These are phyloP conservation scores for Ameiurus melas DNA, from an alignment of 2,113 vertebrate species.

Conservation along the genomic window DNA sequence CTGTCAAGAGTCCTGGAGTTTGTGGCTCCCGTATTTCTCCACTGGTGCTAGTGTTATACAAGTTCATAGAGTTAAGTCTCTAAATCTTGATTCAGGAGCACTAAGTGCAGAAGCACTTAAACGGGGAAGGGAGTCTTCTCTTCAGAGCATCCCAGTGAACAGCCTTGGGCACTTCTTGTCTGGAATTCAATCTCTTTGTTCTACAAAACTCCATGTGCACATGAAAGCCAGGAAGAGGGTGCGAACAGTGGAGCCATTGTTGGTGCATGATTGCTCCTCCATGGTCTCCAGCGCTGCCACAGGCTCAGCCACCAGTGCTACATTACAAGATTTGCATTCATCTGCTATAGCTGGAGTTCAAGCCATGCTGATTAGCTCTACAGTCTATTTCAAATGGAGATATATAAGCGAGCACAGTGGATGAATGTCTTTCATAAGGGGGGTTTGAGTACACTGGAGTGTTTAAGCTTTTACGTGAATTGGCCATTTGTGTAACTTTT, in stretches of 20 bases:
- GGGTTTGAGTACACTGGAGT: constrained; percentile 11
- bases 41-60: not conserved
- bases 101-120: not conserved
- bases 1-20: not conserved
- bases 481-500: constrained; percentile 5
- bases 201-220: constrained; percentile 24
- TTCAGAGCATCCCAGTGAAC: constrained; percentile 9
- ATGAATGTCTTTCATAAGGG: constrained; percentile 24
- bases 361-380: constrained; percentile 38
- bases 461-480: constrained; percentile 26
- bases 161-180: constrained; percentile 33
- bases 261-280: constrained; percentile 23
- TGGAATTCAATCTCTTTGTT: constrained; percentile 40
- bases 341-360: constrained; percentile 35
- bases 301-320: constrained; percentile 5
- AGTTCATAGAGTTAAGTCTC: not conserved
- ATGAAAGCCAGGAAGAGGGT: constrained; percentile 32
- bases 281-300: not conserved
- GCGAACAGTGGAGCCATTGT: constrained; percentile 44
- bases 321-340: constrained; percentile 35
- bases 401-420: constrained; percentile 40
- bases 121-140: constrained; percentile 9
- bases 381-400: constrained; percentile 20
- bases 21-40: not conserved
- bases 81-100: not conserved